These are phyloP conservation scores for Bombus confusus DNA, from an alignment of 1,140 invertebrate species.

Conservation along the genomic window DNA sequence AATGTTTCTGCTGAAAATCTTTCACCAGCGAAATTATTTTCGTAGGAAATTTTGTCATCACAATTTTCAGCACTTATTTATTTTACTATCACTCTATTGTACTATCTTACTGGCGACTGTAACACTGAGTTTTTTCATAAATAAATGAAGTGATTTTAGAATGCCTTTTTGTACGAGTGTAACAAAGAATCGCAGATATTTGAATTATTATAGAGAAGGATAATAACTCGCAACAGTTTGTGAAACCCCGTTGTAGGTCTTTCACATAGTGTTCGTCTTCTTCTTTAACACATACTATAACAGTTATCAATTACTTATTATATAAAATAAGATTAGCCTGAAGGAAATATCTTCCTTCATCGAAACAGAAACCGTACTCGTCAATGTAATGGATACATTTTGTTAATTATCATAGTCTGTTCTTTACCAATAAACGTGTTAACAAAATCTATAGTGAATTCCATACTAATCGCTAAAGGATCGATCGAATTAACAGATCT, in stretches of 20 bases:
- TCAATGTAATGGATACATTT: neutral
- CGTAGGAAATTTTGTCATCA: neutral
- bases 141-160: neutral
- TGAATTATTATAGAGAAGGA: neutral
- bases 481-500: neutral
- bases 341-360: no score
- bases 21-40: neutral
- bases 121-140: neutral
- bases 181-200: neutral
- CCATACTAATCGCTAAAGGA: no score
- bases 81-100: neutral
- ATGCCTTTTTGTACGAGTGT: neutral
- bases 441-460: neutral
- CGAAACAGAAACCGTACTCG: neutral
- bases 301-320: neutral
- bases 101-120: no score
- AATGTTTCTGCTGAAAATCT: neutral
- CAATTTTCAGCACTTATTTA: neutral
- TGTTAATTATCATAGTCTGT: neutral
- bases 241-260: neutral
- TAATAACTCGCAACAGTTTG: neutral
- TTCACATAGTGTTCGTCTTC: neutral
- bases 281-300: neutral
- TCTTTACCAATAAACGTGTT: neutral
- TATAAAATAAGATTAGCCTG: neutral